These are phyloP conservation scores for Telmatochromis brichardi DNA, from an alignment of 2,113 vertebrate species.

Conservation along the genomic window DNA sequence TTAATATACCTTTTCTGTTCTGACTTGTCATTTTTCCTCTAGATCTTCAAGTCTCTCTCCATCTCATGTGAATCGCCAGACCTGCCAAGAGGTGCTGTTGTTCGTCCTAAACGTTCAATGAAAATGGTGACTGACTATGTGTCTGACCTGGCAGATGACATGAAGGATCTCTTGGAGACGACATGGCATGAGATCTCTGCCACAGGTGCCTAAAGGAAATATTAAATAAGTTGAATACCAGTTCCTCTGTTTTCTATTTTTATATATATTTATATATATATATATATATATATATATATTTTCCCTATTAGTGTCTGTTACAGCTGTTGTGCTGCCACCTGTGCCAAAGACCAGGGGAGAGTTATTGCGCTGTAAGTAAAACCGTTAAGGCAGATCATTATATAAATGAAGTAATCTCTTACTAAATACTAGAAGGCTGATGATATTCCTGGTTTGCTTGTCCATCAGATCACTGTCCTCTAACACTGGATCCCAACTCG, in stretches of 20 bases:
- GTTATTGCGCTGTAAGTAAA: background rate
- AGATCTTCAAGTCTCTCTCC: conserved; percentile 30
- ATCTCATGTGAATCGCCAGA: background rate
- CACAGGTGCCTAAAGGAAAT: background rate
- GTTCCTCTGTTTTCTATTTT: background rate
- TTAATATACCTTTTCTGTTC: background rate
- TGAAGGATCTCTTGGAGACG: background rate
- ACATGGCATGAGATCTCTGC: background rate
- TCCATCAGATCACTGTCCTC: background rate
- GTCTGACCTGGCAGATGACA: background rate
- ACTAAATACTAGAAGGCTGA: background rate
- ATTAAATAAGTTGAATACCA: background rate
- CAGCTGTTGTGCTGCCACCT: background rate
- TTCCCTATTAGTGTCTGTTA: background rate
- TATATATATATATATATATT: background rate
- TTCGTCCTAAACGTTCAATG: background rate
- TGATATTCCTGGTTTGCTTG: background rate
- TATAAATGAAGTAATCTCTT: background rate
- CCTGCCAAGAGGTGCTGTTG: fast-evolving
- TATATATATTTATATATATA: no score
- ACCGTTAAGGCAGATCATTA: background rate
- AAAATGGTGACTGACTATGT: background rate
- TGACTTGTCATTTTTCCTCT: background rate
- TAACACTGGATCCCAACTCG: background rate
- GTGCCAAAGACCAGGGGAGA: conserved; percentile 8